These are phyloP conservation scores for Podiceps cristatus DNA, from an alignment of 2,113 vertebrate species.

Conservation along the genomic window DNA sequence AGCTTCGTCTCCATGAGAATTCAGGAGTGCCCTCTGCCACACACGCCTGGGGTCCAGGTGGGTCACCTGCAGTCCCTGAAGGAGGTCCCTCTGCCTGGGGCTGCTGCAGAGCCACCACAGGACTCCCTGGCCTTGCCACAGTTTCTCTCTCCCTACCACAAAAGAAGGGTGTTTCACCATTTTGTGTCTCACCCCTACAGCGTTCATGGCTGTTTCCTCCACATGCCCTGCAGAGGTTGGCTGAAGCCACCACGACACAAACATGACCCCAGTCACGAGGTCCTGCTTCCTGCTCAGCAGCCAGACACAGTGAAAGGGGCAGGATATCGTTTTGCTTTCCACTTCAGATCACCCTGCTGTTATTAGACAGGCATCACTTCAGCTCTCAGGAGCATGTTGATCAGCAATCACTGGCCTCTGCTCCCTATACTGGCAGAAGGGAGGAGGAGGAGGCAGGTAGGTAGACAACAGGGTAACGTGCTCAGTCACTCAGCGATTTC, in stretches of 20 bases:
- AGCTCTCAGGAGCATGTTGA: neutral
- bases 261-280: neutral
- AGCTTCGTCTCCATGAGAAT: neutral
- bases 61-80: neutral
- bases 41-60: neutral
- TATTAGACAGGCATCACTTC: neutral
- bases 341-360: neutral
- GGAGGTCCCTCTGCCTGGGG: neutral
- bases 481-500: neutral
- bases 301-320: neutral
- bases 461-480: neutral
- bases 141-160: neutral
- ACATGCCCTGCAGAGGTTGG: neutral
- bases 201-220: neutral
- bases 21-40: neutral
- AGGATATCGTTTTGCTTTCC: neutral
- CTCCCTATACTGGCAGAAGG: neutral
- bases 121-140: neutral
- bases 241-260: neutral
- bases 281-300: neutral
- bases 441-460: neutral
- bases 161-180: neutral
- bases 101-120: neutral
- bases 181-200: neutral
- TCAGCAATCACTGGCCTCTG: no score